Conservation (phyloP, 35 echinoderm and acorn worm genomes). For the Holothuria glaberrima region DNA sequence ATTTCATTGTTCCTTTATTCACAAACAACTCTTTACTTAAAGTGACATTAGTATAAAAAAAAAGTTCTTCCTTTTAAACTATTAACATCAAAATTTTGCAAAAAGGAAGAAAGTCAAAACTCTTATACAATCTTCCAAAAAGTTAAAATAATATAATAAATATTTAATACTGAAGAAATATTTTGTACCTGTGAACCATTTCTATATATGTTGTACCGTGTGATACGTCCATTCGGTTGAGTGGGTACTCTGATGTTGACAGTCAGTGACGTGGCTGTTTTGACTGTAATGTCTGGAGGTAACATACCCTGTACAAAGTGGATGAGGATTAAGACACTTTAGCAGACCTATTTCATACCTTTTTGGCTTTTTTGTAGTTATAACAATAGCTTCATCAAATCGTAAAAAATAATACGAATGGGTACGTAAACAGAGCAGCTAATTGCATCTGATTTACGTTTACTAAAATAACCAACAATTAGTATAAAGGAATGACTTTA, state of each 20-base stretch:
- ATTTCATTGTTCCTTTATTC: no score
- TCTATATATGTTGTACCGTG: conserved; percentile 71
- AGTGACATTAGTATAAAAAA: not conserved
- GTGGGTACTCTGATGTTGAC: conserved; percentile 71
- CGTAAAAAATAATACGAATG: no score
- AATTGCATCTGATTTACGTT: no score
- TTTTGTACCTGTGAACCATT: conserved; percentile 76
- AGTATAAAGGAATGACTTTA: not conserved
- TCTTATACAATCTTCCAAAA: not conserved
- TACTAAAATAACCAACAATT: no score
- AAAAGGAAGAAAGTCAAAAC: no score
- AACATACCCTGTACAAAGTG: conserved; percentile 59
- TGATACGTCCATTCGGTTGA: conserved; percentile 85
- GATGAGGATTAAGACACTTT: not conserved
- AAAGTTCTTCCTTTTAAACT: no score
- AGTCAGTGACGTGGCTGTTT: conserved; percentile 65
- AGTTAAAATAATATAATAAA: not conserved
- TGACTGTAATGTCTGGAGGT: conserved; percentile 55
- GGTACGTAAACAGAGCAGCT: no score
- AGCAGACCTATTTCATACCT: not conserved
- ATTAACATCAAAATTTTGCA: no score
- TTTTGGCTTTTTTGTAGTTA: not conserved
- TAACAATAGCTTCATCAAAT: no score
- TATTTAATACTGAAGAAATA: not conserved
- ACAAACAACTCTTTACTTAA: not conserved